Percentiles rank a stretch among this genome's conserved stretches.
These are phyloP conservation scores for Zeugodacus cucurbitae DNA, from an alignment of 1,140 invertebrate species.

Conservation along the genomic window DNA sequence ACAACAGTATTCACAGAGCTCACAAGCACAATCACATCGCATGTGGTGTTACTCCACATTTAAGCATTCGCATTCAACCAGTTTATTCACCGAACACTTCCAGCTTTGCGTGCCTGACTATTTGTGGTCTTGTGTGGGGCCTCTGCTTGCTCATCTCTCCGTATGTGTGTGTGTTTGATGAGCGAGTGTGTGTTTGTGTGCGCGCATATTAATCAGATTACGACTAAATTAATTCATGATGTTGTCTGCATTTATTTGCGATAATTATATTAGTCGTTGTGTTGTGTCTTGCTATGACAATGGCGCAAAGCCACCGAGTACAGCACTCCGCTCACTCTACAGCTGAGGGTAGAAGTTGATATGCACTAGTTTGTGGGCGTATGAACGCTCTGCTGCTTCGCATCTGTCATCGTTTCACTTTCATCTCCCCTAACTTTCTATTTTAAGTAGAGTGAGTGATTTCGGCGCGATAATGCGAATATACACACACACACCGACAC, in stretches of 20 bases:
- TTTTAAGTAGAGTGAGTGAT: neutral
- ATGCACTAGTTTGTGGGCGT: too few relatives aligned
- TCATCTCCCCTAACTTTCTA: neutral
- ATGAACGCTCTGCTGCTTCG: neutral
- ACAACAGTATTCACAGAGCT: neutral
- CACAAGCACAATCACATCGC: neutral
- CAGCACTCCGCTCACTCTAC: neutral
- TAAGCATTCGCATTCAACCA: neutral
- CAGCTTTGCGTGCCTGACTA: neutral
- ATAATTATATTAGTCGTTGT: slow-evolving; percentile 41
- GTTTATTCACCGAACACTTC: neutral
- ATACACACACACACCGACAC: too few relatives aligned
- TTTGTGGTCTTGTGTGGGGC: neutral
- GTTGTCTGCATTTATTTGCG: slow-evolving; percentile 40
- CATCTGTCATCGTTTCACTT: neutral
- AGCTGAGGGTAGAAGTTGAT: neutral
- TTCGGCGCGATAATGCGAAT: neutral
- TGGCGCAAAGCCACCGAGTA: neutral
- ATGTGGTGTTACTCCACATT: neutral
- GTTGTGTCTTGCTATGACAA: slow-evolving; percentile 32
- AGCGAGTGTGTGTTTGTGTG: neutral
- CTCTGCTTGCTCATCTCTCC: neutral
- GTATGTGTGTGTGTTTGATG: neutral
- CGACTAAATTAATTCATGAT: slow-evolving; percentile 36
- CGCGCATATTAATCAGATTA: slow-evolving; percentile 37